A percentile compares a stretch with the other conserved stretches of the same genome.
These are phyloP conservation scores for Yasuhikotakia modesta DNA, from an alignment of 2,797 vertebrate species.

Conservation along the genomic window DNA sequence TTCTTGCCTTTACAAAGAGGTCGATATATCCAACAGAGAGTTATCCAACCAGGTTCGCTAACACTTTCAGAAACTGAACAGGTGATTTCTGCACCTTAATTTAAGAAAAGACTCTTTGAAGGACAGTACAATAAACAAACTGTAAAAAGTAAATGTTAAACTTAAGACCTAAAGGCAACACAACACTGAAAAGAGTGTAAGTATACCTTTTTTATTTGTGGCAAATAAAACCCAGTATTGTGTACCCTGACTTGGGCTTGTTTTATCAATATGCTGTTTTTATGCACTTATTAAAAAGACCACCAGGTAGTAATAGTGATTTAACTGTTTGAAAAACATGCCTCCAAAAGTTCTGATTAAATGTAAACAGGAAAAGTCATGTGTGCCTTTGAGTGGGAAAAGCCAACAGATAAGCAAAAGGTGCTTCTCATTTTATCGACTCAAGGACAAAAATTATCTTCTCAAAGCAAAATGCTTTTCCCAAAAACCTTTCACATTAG, in stretches of 20 bases:
- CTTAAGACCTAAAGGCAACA: not conserved
- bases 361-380: constrained; percentile 30
- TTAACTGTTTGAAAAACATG: constrained; percentile 20
- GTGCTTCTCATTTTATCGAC: constrained; percentile 44
- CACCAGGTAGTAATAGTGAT: not conserved
- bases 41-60: constrained; percentile 45
- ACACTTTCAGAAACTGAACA: constrained; percentile 53
- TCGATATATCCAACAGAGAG: constrained; percentile 46
- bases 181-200: not conserved
- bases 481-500: constrained; percentile 3
- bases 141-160: not conserved
- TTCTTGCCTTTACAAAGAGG: constrained; percentile 52
- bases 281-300: not conserved
- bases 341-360: constrained; percentile 14
- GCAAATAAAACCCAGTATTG: no score
- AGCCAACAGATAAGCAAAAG: constrained; percentile 56
- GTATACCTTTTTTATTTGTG: not conserved
- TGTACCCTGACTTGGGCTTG: not conserved
- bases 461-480: constrained; percentile 16
- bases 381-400: constrained; percentile 51
- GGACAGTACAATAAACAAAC: not conserved
- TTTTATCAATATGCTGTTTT: not conserved
- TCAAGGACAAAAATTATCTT: constrained; percentile 44
- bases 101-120: not conserved
- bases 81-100: constrained; percentile 50